A percentile compares a stretch with the other conserved stretches of the same genome.
phyloP scores from a whole-genome alignment of 2,888 invertebrate genomes.

The Campoletis raptor region DNA sequence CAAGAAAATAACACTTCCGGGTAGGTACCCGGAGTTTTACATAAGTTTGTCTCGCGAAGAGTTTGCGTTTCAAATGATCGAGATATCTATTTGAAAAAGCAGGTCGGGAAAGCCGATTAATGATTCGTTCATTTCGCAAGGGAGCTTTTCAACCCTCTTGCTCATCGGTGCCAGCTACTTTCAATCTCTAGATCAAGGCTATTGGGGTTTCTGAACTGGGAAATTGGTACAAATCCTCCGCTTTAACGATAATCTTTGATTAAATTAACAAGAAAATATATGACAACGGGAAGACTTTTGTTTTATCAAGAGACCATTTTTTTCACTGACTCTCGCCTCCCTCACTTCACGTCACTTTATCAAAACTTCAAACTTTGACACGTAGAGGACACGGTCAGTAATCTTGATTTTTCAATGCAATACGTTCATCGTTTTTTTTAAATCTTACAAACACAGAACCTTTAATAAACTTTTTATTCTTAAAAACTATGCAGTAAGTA shows the following conservation, averaged over 20 bases:
- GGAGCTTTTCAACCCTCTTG: conserved; percentile 49
- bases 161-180: conserved; percentile 34
- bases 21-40: too few species aligned
- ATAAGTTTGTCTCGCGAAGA: conserved; percentile 42
- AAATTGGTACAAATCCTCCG: conserved; percentile 47
- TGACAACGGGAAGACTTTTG: neutral
- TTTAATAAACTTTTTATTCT: too few species aligned
- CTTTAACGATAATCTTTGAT: conserved; percentile 23
- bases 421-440: too few species aligned
- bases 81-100: conserved; percentile 53
- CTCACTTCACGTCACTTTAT: neutral
- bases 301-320: neutral
- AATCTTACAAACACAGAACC: too few species aligned
- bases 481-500: too few species aligned
- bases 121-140: conserved; percentile 60
- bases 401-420: too few species aligned
- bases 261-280: conserved; percentile 42
- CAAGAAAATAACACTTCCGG: too few species aligned
- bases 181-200: conserved; percentile 31
- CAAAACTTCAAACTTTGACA: too few species aligned
- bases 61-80: conserved; percentile 58
- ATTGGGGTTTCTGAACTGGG: conserved; percentile 30
- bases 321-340: too few species aligned
- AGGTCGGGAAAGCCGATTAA: conserved; percentile 62
- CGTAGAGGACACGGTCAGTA: too few species aligned